Evolutionary conservation across 37 sponge, comb jelly and placozoan species (phyloP).

Genomic region (Eunapius fragilis): DNA sequence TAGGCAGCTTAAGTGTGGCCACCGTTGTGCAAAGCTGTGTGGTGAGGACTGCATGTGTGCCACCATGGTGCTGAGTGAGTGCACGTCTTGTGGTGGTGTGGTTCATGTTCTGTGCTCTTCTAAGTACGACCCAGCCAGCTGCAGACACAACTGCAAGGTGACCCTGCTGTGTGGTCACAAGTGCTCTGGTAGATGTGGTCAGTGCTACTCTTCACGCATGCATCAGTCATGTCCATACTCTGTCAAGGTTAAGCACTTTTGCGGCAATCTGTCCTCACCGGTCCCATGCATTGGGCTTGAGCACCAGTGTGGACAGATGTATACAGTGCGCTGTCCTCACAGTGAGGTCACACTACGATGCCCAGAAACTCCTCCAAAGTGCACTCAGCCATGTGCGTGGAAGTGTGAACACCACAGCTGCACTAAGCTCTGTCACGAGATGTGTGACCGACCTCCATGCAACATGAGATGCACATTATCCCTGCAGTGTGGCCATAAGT

Average conservation of each 20-base stretch:
- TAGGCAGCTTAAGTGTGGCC: conserved; percentile 62
- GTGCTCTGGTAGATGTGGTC: conserved; percentile 62
- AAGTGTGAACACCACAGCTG: conserved; percentile 44
- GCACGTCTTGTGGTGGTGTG: conserved; percentile 35
- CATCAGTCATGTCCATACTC: conserved; percentile 21
- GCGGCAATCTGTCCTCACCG: conserved; percentile 29
- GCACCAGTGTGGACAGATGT: not conserved
- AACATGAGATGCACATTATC: conserved; percentile 40
- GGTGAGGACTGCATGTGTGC: conserved; percentile 49
- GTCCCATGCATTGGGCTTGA: not conserved
- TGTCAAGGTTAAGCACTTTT: conserved; percentile 4
- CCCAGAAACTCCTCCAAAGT: not conserved
- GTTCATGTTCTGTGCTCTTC: conserved; percentile 7
- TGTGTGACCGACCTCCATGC: conserved; percentile 61
- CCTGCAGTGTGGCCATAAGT: conserved; percentile 67
- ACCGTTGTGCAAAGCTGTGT: conserved; percentile 51
- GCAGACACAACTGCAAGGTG: conserved; percentile 24
- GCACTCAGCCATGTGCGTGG: conserved; percentile 44
- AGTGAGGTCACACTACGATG: not conserved
- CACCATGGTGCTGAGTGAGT: not conserved
- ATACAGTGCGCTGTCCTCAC: conserved; percentile 15
- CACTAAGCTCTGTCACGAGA: conserved; percentile 49
- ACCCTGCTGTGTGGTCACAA: conserved; percentile 72
- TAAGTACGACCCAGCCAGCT: not conserved
- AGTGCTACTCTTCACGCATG: conserved; percentile 28